Percentiles rank a stretch among this genome's conserved stretches.
phyloP scores from a whole-genome alignment of 2,888 invertebrate genomes.

The Temnothorax rugatulus region DNA sequence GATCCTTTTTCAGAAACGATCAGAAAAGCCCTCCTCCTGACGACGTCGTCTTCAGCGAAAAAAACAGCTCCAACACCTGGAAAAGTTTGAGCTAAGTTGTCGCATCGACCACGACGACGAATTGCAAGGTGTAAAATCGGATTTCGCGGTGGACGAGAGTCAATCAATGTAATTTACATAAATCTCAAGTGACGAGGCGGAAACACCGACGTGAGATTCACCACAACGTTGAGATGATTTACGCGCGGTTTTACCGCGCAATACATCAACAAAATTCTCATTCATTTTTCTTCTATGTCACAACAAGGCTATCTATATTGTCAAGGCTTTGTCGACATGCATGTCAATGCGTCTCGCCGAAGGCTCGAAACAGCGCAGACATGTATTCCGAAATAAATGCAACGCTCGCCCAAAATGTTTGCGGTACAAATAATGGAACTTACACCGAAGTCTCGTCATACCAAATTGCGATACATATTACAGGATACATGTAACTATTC shows the following conservation, averaged over 20 bases:
- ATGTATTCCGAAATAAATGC: slow-evolving; percentile 29
- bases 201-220: slow-evolving; percentile 35
- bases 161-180: slow-evolving; percentile 58
- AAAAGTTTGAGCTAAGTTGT: slow-evolving; percentile 18
- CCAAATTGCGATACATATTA: slow-evolving; percentile 32
- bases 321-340: slow-evolving; percentile 36
- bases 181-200: slow-evolving; percentile 39
- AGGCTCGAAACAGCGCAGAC: not conserved
- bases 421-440: slow-evolving; percentile 46
- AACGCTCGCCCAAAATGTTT: slow-evolving; percentile 35
- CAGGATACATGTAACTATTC: slow-evolving; percentile 19
- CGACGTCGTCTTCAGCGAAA: slow-evolving; percentile 18
- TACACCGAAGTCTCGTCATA: slow-evolving; percentile 30
- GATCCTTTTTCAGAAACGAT: slow-evolving; percentile 41
- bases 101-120: not conserved
- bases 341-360: slow-evolving; percentile 16
- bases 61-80: not conserved
- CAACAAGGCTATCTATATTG: slow-evolving; percentile 33
- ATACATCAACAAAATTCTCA: slow-evolving; percentile 39
- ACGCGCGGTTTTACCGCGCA: slow-evolving; percentile 13
- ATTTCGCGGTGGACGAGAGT: slow-evolving; percentile 33
- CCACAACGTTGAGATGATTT: slow-evolving; percentile 35
- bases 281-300: slow-evolving; percentile 37
- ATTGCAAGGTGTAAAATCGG: slow-evolving; percentile 29
- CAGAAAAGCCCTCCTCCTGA: slow-evolving; percentile 49